A percentile compares a stretch with the other conserved stretches of the same genome.
phyloP scores from a whole-genome alignment of 2,888 invertebrate species.

The Tetanocera ferruginea region DNA sequence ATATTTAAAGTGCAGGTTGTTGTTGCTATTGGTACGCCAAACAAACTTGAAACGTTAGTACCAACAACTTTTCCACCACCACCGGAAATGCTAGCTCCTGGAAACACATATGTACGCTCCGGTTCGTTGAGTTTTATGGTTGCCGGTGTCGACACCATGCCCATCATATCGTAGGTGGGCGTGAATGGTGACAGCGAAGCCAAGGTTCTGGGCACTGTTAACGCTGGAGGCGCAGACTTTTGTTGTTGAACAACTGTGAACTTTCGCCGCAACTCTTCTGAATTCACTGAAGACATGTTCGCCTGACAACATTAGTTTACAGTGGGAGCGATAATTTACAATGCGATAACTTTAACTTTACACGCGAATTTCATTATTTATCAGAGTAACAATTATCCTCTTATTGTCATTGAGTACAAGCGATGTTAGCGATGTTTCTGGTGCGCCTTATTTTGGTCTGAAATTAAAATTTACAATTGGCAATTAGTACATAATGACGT shows the following conservation, averaged over 20 bases:
- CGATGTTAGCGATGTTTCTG: too few relatives aligned
- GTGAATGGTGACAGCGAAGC: slow-evolving; percentile 43
- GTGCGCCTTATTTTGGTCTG: too few relatives aligned
- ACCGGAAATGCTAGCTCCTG: slow-evolving; percentile 55
- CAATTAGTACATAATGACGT: too few relatives aligned
- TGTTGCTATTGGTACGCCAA: slow-evolving; percentile 56
- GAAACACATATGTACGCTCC: slow-evolving; percentile 68
- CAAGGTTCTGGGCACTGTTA: slow-evolving; percentile 47
- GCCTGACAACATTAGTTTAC: slow-evolving; percentile 64
- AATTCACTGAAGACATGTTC: slow-evolving; percentile 67
- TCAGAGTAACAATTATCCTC: too few relatives aligned
- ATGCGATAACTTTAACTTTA: too few relatives aligned
- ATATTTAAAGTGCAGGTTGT: slow-evolving; percentile 44
- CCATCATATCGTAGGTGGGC: slow-evolving; percentile 48
- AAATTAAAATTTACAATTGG: too few relatives aligned
- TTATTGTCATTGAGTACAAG: too few relatives aligned
- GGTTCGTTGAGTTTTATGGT: slow-evolving; percentile 57
- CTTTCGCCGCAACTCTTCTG: slow-evolving; percentile 70
- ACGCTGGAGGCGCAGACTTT: slow-evolving; percentile 63
- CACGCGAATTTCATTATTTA: too few relatives aligned
- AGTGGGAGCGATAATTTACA: neutral
- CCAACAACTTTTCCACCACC: slow-evolving; percentile 51
- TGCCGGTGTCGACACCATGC: slow-evolving; percentile 41
- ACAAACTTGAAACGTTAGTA: slow-evolving; percentile 55
- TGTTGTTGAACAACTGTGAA: slow-evolving; percentile 66